Percentiles rank a stretch among this genome's conserved stretches.
phyloP scores from a whole-genome alignment of 2,113 vertebrate species.

The Podiceps cristatus region DNA sequence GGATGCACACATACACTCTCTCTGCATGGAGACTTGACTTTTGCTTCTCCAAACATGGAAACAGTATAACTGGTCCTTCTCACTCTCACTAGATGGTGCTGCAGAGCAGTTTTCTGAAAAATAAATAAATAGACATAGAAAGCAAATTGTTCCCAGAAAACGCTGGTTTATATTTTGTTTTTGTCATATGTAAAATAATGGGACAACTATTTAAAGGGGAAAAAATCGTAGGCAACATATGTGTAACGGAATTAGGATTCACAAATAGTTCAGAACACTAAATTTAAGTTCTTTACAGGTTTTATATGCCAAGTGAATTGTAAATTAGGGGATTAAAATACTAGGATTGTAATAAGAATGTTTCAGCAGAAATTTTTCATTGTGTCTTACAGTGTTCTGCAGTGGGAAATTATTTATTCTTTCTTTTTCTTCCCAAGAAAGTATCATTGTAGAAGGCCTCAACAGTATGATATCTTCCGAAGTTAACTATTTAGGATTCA shows the following conservation, averaged over 20 bases:
- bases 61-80: not conserved
- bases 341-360: not conserved
- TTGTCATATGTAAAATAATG: not conserved
- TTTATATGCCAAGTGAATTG: not conserved
- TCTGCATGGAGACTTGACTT: not conserved
- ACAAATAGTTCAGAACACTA: not conserved
- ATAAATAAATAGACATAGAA: not conserved
- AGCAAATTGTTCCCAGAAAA: not conserved
- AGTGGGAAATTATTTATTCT: not conserved
- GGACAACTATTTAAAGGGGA: not conserved
- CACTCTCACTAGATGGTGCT: slow-evolving; percentile 58
- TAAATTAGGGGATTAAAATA: not conserved
- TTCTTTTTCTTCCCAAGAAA: not conserved
- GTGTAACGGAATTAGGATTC: not conserved
- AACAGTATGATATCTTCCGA: not conserved
- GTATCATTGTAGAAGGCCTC: not conserved
- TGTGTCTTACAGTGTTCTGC: not conserved
- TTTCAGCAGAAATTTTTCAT: not conserved
- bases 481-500: not conserved
- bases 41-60: not conserved
- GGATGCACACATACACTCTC: not conserved
- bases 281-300: not conserved
- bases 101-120: slow-evolving; percentile 27
- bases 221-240: not conserved
- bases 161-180: not conserved